phyloP scores from a whole-genome alignment of 2,888 invertebrate genomes.

The Catocala fraxini region DNA sequence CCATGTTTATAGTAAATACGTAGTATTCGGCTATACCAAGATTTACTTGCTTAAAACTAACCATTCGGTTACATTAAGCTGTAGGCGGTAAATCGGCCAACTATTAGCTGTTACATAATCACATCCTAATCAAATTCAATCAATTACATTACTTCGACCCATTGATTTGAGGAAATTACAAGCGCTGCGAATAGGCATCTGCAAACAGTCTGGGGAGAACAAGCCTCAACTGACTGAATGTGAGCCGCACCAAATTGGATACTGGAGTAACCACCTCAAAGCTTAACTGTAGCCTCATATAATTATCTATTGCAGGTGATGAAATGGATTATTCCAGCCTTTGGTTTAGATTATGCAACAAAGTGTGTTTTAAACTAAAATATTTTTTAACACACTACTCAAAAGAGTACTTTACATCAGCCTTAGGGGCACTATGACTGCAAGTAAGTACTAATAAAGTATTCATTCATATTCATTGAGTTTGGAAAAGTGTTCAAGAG shows the following conservation, averaged over 20 bases:
- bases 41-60: too few relatives aligned
- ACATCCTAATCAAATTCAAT: constrained; percentile 18
- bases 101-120: not conserved
- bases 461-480: too few relatives aligned
- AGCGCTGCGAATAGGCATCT: not conserved
- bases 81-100: too few relatives aligned
- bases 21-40: too few relatives aligned
- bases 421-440: too few relatives aligned
- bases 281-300: not conserved
- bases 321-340: not conserved
- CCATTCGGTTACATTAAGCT: too few relatives aligned
- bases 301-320: not conserved
- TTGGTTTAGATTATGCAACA: not conserved
- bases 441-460: too few relatives aligned
- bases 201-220: constrained; percentile 1
- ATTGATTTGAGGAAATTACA: constrained; percentile 8
- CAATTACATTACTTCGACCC: constrained; percentile 1
- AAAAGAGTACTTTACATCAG: too few relatives aligned
- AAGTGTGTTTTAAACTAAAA: too few relatives aligned
- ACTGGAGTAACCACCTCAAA: not conserved
- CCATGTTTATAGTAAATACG: too few relatives aligned
- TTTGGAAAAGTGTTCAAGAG: too few relatives aligned
- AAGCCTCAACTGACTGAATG: constrained; percentile 1
- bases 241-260: constrained; percentile 1
- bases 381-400: too few relatives aligned